Base-by-base conservation (phyloP, 1,140 invertebrate genomes). In the Drosophila arawakana region DNA sequence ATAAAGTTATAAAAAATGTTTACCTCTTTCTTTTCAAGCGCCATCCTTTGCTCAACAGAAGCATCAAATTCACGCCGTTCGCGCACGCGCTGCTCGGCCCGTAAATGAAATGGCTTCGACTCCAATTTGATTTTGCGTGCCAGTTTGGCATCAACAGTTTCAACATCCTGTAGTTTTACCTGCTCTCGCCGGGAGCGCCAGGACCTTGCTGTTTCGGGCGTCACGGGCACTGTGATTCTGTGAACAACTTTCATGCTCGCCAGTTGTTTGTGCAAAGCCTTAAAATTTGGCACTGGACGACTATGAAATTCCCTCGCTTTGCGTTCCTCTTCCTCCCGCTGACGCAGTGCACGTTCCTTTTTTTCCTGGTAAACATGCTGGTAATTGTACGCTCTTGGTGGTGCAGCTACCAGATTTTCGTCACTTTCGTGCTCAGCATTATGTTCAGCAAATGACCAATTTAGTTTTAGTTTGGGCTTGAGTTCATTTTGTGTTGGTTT, bases 271-370 rank as follows among this genome's bases (percentile, higher is more conserved):
- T 91, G 91, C 13, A 75, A 10, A 2, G 58, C 72, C 25, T 47
- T 78, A 13, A 91, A 92, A 18, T 92, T 92, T 2, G 91, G 91
- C 55, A 81, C 78, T 4, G 91, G 91, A 0, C 86, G 65, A 25
- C 91, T 91, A 11, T 83, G 83, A 49, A 92, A 92, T 61, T 90
- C 58, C 0, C 89, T 82, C 7, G 71, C 78, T 63, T 89, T 92
- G 0, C 78, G 90, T 37, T 91, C 81, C 21, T 92, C 81, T 35
- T 90, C 74, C 10, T 76, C 67, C 9, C 71, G 75, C 9, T 52
- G 74, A 0, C 61, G 75, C 8, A 82, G 10, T 2, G 70, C 73
- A 39, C 55, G 59, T 35, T 89, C 59, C 0, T 80, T 71, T n/a
- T 85, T 90, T 1, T 34, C 46, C 54, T 92, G 58, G 60, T 91